phyloP scores from a whole-genome alignment of 1,140 invertebrate species.

The Drosophila dunni region DNA sequence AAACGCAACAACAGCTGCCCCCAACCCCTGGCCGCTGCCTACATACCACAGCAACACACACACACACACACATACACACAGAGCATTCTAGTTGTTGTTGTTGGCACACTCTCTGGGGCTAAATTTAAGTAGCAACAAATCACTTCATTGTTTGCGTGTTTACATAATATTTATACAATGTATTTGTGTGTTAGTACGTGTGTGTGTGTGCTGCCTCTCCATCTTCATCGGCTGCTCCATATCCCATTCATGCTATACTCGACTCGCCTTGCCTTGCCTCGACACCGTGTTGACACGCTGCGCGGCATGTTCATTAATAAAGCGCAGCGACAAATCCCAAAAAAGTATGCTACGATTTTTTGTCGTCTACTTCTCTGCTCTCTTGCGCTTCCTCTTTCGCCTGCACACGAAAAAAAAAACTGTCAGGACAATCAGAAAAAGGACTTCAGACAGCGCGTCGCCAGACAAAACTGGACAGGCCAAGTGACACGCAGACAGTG shows the following conservation, averaged over 20 bases:
- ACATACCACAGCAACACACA: not conserved
- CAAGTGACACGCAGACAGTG: constrained; percentile 6
- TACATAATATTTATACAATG: constrained; percentile 82
- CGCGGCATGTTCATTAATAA: constrained; percentile 73
- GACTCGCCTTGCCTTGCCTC: not conserved
- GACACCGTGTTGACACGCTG: constrained; percentile 58
- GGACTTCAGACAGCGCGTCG: constrained; percentile 70
- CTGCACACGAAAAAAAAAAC: constrained; percentile 25
- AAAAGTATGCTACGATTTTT: constrained; percentile 47
- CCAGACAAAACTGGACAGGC: constrained; percentile 33
- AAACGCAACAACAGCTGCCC: constrained; percentile 19
- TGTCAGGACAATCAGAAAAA: constrained; percentile 62
- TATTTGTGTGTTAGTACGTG: constrained; percentile 36
- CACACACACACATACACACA: not conserved
- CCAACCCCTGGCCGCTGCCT: not conserved
- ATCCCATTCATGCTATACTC: not conserved
- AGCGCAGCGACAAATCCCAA: constrained; percentile 53
- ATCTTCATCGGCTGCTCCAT: not conserved
- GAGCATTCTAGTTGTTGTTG: constrained; percentile 21
- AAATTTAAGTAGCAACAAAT: constrained; percentile 83
- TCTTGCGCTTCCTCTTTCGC: not conserved
- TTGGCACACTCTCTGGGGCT: constrained; percentile 58
- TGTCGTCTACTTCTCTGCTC: not conserved
- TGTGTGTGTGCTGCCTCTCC: not conserved
- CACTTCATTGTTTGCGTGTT: constrained; percentile 82